Base-by-base conservation (phyloP, 2,888 invertebrate species). In the Falcaria lacertinaria region DNA sequence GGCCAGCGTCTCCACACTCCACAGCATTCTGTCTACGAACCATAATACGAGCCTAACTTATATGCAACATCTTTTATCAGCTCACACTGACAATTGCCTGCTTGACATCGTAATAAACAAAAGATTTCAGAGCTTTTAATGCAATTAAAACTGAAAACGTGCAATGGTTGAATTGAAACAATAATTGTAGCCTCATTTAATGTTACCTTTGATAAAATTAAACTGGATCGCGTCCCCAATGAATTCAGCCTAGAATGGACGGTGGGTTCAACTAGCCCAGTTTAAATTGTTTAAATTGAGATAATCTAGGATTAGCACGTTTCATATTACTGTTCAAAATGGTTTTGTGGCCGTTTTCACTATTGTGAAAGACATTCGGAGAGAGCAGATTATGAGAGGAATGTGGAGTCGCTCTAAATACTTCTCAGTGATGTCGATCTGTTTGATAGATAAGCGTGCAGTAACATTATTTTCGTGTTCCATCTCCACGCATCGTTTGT, bases 401-500 rank as follows among this genome's bases (percentile, higher is more conserved):
- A 51, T 35, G 52, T 47, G 48, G 34, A 47, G 47, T 53, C 48
- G 52, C 37, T 53, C 50, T 54, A 47, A 51, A 58, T 53, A 48
- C 49, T 50, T 48, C 43, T 39, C 41, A 37, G 50, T 50, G 11
- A 28, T 34, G 59, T 22, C 50, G 54, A 55, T 56, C 57, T 55
- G 48, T 52, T 43, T 48, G 45, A 48, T 45, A 57, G 60, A 65
- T 64, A 40, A 40, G 33, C 33, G 17, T 40, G 33, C 33, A 22
- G 34, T 33, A 55, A 64, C 61, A 58, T n/a, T 63, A 57, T 57
- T 60, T 64, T 60, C 64, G 57, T 60, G 63, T 51, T 60, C 53
- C 47, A 50, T 52, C 48, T 56, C 48, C 68, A 69, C 63, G 77
- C 73, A 63, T 64, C 66, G 71, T 49, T 69, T 56, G 65, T 60